Evolutionary conservation across 2,888 invertebrate species (phyloP).

Genomic region (Euproctis similis): DNA sequence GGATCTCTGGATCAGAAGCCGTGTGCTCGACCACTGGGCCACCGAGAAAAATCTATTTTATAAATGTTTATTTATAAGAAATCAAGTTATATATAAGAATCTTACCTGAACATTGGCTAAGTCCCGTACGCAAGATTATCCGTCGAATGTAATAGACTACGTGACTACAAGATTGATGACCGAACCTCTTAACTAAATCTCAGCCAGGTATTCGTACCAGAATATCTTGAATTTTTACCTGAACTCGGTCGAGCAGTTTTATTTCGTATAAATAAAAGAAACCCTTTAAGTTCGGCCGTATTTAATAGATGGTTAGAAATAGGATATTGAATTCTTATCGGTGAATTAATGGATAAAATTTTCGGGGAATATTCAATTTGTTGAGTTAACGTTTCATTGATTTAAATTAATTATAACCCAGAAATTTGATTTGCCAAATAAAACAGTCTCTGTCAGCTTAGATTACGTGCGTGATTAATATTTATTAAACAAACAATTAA

Average conservation of each 20-base stretch:
- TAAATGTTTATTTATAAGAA: no score
- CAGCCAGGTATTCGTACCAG: background rate
- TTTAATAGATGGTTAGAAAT: slow-evolving; percentile 15
- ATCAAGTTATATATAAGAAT: no score
- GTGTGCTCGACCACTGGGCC: no score
- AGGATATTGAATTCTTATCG: slow-evolving; percentile 23
- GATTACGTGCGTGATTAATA: no score
- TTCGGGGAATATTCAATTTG: slow-evolving; percentile 27
- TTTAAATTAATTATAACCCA: slow-evolving; percentile 2
- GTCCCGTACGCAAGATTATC: background rate
- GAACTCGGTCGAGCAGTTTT: slow-evolving; percentile 13
- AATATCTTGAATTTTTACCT: slow-evolving; percentile 1
- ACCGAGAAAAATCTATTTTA: no score
- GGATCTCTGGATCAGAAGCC: no score
- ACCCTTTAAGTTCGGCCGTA: slow-evolving; percentile 19
- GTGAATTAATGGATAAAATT: slow-evolving; percentile 26
- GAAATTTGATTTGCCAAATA: background rate
- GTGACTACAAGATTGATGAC: slow-evolving; percentile 1
- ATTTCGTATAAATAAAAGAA: slow-evolving; percentile 22
- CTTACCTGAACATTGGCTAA: no score
- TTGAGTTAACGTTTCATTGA: slow-evolving; percentile 6
- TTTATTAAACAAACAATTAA: no score
- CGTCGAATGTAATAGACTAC: background rate
- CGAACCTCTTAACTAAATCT: background rate
- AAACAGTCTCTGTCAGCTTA: no score